Conservation (phyloP, 2,888 invertebrate species). For the Pilophorus perplexus region DNA sequence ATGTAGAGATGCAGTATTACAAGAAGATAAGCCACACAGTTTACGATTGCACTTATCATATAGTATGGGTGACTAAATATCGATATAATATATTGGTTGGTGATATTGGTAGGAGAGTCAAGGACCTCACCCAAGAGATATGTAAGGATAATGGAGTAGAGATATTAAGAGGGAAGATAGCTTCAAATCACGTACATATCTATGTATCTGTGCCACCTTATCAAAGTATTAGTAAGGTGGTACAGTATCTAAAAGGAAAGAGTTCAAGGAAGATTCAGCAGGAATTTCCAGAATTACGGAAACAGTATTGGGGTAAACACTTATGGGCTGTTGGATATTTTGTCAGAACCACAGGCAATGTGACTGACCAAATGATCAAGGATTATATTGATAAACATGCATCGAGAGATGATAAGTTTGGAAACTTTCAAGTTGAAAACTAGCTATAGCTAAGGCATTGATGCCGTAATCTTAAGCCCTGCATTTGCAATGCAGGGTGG, state of each 20-base stretch:
- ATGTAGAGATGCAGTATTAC: background rate
- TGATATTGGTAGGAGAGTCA: background rate
- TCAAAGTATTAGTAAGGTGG: background rate
- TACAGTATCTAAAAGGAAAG: background rate
- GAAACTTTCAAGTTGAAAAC: constrained; percentile 14
- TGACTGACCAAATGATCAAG: background rate
- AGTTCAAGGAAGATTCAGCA: background rate
- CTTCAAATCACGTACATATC: background rate
- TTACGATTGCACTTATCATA: background rate
- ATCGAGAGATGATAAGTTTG: constrained; percentile 4
- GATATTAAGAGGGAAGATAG: constrained; percentile 4
- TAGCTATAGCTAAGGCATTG: constrained; percentile 14
- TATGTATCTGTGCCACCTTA: background rate
- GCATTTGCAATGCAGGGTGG: constrained; percentile 14
- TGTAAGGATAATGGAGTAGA: background rate
- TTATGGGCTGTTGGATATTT: background rate
- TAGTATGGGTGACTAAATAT: background rate
- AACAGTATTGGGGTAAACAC: background rate
- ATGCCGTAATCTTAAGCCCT: constrained; percentile 18
- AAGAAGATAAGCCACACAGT: background rate
- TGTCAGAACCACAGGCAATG: background rate
- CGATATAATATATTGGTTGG: background rate
- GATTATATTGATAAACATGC: constrained; percentile 10
- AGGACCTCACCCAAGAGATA: background rate
- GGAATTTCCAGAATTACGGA: background rate